Conservation (phyloP, 2,888 invertebrate genomes). For the Nephrotoma appendiculata region DNA sequence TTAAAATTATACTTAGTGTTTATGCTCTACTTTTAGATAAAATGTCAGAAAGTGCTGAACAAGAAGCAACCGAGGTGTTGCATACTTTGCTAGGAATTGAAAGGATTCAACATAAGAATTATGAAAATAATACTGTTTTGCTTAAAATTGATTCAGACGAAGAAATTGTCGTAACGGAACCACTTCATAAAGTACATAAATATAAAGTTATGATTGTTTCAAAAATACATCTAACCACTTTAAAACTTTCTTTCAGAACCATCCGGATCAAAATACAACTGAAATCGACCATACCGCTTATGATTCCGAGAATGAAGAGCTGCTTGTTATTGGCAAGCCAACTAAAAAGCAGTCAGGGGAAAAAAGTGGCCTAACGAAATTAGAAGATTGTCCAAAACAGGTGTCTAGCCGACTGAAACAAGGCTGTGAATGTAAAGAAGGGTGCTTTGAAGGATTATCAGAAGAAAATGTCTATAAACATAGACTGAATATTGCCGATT, state of each 20-base stretch:
- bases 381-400: constrained; percentile 53
- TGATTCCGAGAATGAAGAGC: not conserved
- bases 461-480: constrained; percentile 63
- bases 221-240: not conserved
- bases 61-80: constrained; percentile 55
- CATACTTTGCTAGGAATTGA: constrained; percentile 51
- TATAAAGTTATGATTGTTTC: not conserved
- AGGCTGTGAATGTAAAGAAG: constrained; percentile 66
- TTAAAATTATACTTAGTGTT: no score
- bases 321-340: not conserved
- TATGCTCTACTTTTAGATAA: not conserved
- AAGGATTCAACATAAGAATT: constrained; percentile 38
- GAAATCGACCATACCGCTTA: not conserved
- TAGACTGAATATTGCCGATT: constrained; percentile 60
- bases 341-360: not conserved
- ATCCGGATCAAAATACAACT: constrained; percentile 5
- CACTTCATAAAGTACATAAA: not conserved
- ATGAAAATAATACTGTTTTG: not conserved
- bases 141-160: not conserved
- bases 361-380: constrained; percentile 13
- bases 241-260: not conserved
- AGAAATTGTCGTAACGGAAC: not conserved
- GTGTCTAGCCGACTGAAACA: constrained; percentile 51
- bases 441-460: constrained; percentile 59
- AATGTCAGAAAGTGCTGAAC: constrained; percentile 47